Base-by-base conservation (phyloP, 2,797 vertebrate species). In the Neopelma chrysocephalum region DNA sequence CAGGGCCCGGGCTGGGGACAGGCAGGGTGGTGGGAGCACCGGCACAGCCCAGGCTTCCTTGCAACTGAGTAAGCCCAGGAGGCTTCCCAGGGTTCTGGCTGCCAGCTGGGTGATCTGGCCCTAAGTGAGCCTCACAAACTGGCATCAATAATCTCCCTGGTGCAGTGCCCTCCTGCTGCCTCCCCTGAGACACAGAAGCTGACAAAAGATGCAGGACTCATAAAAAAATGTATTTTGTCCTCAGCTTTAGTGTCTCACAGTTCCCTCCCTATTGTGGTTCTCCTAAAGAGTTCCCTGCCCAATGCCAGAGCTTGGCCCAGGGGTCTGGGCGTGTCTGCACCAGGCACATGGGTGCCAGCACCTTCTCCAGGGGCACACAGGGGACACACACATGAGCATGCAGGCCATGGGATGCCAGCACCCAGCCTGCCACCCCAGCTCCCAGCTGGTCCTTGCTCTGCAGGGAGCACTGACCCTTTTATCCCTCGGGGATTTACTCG, bases 371-470 rank as follows among this genome's bases (percentile, higher is more conserved):
- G 4, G 69, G 43, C 29, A 79, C 40, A 12, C 48, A 19, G 48
- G 53, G 50, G 20, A 82, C 29, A 65, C 62, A n/a, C 38, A 42
- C n/a, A 13, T 7, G 4, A 82, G 40, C 0, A 2, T 1, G 5
- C 0, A 4, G 84, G 87, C 42, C 8, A 6, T 3, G 31, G 57
- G 68, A 81, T 50, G 72, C 69, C 82, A 70, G 87, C 29, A 27
- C 58, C 36, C 79, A 82, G 40, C 50, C 62, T 66, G 76, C 56
- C 4, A 5, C 51, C 51, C 71, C 0, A 0, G 43, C 58, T 62
- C 81, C 0, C 4, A 53, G 79, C 38, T 1, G 2, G 10, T 32
- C 36, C 80, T 29, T 0, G 4, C 22, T 6, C 58, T 2, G 25
- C 0, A 0, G 50, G 51, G 53, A 84, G 54, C 68, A 45, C 56